Evolutionary conservation across 2,888 invertebrate genomes (phyloP).

Genomic region (Blastobasis adustella): DNA sequence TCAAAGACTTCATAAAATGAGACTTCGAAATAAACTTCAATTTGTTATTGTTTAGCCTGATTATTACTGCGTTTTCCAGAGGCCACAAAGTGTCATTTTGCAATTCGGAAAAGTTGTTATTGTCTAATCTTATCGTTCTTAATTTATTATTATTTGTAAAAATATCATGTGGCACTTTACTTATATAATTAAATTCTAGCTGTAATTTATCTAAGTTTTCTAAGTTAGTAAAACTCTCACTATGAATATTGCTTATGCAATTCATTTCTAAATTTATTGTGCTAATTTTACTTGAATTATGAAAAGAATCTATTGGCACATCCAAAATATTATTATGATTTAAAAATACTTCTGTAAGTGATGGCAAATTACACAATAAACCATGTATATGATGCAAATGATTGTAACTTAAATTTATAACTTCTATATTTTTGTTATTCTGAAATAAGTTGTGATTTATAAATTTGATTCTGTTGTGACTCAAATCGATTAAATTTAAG

Average conservation of each 20-base stretch:
- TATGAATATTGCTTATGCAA: conserved; percentile 87
- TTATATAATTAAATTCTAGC: conserved; percentile 89
- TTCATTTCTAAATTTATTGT: conserved; percentile 91
- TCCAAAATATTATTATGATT: conserved; percentile 93
- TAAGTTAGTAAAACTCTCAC: conserved; percentile 84
- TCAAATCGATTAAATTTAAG: conserved; percentile 89
- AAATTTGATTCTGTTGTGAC: conserved; percentile 89
- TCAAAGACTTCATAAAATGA: conserved; percentile 84
- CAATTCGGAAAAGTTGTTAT: conserved; percentile 86
- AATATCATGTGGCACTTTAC: conserved; percentile 84
- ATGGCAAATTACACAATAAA: conserved; percentile 86
- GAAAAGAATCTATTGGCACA: conserved; percentile 87
- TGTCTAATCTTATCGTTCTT: conserved; percentile 87
- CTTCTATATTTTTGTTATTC: conserved; percentile 83
- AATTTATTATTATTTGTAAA: conserved; percentile 85
- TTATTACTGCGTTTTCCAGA: conserved; percentile 82
- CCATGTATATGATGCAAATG: conserved; percentile 91
- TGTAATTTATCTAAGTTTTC: conserved; percentile 86
- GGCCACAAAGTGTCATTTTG: conserved; percentile 87
- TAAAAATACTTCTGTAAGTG: conserved; percentile 85
- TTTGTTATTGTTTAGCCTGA: conserved; percentile 88
- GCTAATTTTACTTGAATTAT: conserved; percentile 84
- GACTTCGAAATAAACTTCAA: conserved; percentile 82
- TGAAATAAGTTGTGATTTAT: conserved; percentile 86
- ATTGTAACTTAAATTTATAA: conserved; percentile 90